Conservation (phyloP, 2,113 vertebrate species). For the Paraplagusia blochii region DNA sequence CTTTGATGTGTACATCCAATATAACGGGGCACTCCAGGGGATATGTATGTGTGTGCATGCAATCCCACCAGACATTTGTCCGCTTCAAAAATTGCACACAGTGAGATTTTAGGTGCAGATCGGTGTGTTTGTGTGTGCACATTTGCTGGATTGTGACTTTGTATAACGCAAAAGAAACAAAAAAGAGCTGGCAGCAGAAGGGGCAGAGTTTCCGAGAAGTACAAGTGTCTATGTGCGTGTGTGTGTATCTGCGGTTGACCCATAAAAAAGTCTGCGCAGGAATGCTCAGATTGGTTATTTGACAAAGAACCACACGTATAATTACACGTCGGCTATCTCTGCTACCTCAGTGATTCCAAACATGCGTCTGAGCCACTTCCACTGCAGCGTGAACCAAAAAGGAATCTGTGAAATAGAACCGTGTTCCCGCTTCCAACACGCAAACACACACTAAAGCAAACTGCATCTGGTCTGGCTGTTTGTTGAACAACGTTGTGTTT, state of each 20-base stretch:
- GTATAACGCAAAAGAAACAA: slow-evolving; percentile 15
- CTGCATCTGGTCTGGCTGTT: slow-evolving; percentile 30
- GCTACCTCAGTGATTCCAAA: slow-evolving; percentile 64
- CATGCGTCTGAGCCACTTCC: slow-evolving; percentile 63
- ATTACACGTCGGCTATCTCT: slow-evolving; percentile 63
- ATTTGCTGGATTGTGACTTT: background rate
- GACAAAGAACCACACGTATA: slow-evolving; percentile 60
- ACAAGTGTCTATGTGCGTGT: slow-evolving; percentile 20
- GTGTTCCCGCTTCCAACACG: background rate
- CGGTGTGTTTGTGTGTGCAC: background rate
- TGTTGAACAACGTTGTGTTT: slow-evolving; percentile 35
- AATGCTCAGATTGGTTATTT: slow-evolving; percentile 65
- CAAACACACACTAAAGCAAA: slow-evolving; percentile 4
- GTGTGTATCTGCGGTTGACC: slow-evolving; percentile 37
- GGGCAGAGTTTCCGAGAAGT: slow-evolving; percentile 39
- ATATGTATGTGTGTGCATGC: slow-evolving; percentile 9
- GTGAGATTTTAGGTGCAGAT: slow-evolving; percentile 10
- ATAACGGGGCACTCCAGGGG: slow-evolving; percentile 36
- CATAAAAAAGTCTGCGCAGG: slow-evolving; percentile 46
- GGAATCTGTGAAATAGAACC: slow-evolving; percentile 43
- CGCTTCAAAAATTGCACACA: slow-evolving; percentile 20
- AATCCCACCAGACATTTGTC: slow-evolving; percentile 21
- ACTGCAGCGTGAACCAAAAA: slow-evolving; percentile 47
- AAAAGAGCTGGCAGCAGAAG: slow-evolving; percentile 21
- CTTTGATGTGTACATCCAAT: slow-evolving; percentile 58